Percentiles rank a stretch among this genome's conserved stretches.
Conservation (phyloP, 2,797 vertebrate species). For the Cryptoblepharus egeriae region DNA sequence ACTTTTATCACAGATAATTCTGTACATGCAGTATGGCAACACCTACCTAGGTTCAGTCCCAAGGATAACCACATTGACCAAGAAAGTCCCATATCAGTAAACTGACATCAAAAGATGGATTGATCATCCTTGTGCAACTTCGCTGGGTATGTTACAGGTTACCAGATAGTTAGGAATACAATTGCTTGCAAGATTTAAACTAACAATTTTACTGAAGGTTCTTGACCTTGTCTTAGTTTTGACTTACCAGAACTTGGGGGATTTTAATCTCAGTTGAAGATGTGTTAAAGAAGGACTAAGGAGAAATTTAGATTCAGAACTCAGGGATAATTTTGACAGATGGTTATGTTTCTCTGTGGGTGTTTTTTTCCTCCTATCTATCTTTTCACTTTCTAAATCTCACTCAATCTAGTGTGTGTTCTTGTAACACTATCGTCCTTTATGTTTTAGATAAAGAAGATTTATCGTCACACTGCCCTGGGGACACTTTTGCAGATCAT, state of each 20-base stretch:
- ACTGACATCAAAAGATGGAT: background rate
- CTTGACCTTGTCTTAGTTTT: background rate
- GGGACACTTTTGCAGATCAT: conserved; percentile 89
- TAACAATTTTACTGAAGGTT: background rate
- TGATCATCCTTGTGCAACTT: background rate
- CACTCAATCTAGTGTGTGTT: background rate
- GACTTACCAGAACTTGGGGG: too few relatives aligned
- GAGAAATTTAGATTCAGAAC: too few relatives aligned
- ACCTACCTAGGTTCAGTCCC: background rate
- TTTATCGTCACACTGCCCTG: conserved; percentile 89
- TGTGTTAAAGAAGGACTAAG: too few relatives aligned
- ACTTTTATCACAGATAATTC: background rate
- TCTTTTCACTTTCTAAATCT: background rate
- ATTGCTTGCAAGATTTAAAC: background rate
- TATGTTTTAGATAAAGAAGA: conserved; percentile 86
- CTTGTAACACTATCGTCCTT: background rate
- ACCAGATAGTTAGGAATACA: background rate
- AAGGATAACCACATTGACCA: background rate
- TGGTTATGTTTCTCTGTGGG: background rate
- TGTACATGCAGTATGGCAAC: background rate
- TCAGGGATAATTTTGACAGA: background rate
- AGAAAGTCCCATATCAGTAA: background rate
- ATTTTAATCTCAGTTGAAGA: too few relatives aligned
- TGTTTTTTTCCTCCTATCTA: background rate
- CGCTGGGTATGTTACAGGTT: background rate